Base-by-base conservation (phyloP, 2,797 vertebrate genomes). In the Dicrostonyx torquatus region DNA sequence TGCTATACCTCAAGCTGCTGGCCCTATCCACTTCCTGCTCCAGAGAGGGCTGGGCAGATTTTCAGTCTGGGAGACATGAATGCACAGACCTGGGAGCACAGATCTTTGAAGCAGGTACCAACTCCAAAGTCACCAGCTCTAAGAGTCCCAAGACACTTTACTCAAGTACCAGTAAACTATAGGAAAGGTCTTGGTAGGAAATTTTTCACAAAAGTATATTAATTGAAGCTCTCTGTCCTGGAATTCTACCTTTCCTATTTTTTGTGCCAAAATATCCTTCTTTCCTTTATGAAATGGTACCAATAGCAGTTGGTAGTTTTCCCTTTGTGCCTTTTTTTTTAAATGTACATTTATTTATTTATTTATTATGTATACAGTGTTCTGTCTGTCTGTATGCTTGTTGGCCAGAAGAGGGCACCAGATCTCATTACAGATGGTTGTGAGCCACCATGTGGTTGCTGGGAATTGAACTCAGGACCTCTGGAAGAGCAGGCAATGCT, bases 191-290 rank as follows among this genome's bases (percentile, higher is more conserved):
- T 92, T 68, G 34, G n/a, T 40, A 89, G 72, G 18, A 73, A 73
- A 15, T 82, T 70, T 84, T 93, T 90, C 73, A 40, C 58, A 77
- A 94, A 90, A 43, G 66, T 85, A 20, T 34, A 78, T 84, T 62
- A n/a, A 62, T 92, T 60, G 13, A 84, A 45, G 34, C 55, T 96
- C 85, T 90, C 60, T 85, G 34, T 76, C 90, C 84, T 73, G 31
- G 77, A 77, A 94, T 91, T 90, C 73, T 91, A 77, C 90, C 60
- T 94, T 94, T 96, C 64, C 48, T 77, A 50, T 40, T 70, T 93
- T 79, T 87, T 89, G 92, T 53, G 3, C 77, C 78, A 31, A 94
- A 72, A 50, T 89, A 92, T 48, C 80, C 48, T 89, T 90, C 80
- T n/a, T n/a, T n/a, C 75, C 94, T 92, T 87, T 83, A 68, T 70